These are phyloP conservation scores for Neocrepidodera transversa DNA, from an alignment of 2,888 invertebrate species.

Conservation along the genomic window DNA sequence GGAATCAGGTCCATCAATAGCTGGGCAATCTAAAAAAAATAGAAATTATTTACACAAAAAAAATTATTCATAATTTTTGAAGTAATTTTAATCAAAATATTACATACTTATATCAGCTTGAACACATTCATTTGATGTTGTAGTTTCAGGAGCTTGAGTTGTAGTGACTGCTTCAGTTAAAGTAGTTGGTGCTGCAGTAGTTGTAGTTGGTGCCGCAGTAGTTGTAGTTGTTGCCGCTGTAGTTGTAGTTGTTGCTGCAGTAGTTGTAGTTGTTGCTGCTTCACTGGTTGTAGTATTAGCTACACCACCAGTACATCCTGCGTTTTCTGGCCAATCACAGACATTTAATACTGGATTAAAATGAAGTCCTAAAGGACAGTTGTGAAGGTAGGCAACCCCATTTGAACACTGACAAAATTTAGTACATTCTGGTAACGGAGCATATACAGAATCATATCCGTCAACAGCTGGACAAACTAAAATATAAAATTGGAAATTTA, in stretches of 20 bases:
- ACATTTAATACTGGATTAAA: slow-evolving; percentile 40
- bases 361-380: slow-evolving; percentile 42
- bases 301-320: slow-evolving; percentile 36
- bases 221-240: background rate
- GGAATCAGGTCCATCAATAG: slow-evolving; percentile 28
- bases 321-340: slow-evolving; percentile 43
- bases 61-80: too few relatives aligned
- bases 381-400: slow-evolving; percentile 39
- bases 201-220: background rate
- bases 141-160: background rate
- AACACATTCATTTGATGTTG: background rate
- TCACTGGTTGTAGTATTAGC: background rate
- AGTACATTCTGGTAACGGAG: slow-evolving; percentile 35
- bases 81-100: too few relatives aligned
- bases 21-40: slow-evolving; percentile 25
- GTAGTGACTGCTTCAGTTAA: background rate
- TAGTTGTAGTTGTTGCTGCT: background rate
- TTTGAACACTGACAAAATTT: slow-evolving; percentile 43
- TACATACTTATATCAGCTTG: background rate
- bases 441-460: slow-evolving; percentile 31
- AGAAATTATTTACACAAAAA: background rate
- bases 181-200: background rate
- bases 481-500: background rate
- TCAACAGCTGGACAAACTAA: slow-evolving; percentile 39
- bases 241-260: background rate